Percentiles rank a stretch among this genome's conserved stretches.
These are phyloP conservation scores for Agrochola circellaris DNA, from an alignment of 2,888 invertebrate species.

Conservation along the genomic window DNA sequence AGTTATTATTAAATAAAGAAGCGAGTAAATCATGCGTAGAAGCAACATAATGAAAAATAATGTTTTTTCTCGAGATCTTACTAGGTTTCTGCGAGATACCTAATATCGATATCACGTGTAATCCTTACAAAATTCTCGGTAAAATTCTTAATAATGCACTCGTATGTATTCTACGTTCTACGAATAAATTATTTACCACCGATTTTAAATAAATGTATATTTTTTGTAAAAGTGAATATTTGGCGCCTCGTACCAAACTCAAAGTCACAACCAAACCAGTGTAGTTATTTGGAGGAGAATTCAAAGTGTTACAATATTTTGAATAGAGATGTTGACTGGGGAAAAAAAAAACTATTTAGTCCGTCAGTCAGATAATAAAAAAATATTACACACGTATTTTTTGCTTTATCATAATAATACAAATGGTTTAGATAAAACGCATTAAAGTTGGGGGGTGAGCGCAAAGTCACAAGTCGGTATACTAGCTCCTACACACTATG, in stretches of 20 bases:
- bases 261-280: background rate
- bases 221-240: background rate
- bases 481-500: no score
- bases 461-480: no score
- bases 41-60: slow-evolving; percentile 18
- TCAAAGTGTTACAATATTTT: no score
- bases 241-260: background rate
- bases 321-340: no score
- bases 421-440: no score
- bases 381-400: no score
- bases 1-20: background rate
- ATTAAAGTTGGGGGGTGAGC: no score
- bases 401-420: no score
- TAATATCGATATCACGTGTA: background rate
- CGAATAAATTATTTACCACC: background rate
- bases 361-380: no score
- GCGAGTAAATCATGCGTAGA: background rate
- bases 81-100: background rate
- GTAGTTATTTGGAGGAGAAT: background rate
- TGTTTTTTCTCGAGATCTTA: background rate
- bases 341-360: no score
- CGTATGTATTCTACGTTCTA: background rate
- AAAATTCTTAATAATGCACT: slow-evolving; percentile 5
- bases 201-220: background rate
- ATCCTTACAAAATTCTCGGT: background rate